phyloP scores from a whole-genome alignment of 2,113 vertebrate genomes.

The Hypocryptadius cinnamomeus region DNA sequence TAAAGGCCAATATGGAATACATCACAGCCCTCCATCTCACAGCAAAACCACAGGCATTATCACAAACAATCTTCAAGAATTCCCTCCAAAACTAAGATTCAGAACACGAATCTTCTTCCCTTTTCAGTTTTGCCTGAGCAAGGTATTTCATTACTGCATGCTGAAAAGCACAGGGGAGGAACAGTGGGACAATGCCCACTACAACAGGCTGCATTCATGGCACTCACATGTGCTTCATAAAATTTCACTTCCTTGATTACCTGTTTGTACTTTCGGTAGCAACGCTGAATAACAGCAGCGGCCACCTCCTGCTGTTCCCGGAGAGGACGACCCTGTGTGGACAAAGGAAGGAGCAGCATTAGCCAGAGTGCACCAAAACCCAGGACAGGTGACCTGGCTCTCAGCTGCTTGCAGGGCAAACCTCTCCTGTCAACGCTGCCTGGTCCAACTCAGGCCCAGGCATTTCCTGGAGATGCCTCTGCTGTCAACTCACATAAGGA shows the following conservation, averaged over 20 bases:
- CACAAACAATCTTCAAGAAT: neutral
- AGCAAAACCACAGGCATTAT: neutral
- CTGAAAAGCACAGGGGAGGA: neutral
- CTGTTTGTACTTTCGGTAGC: conserved; percentile 99
- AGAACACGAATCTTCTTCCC: neutral
- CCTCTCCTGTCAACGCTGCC: neutral
- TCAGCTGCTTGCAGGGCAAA: neutral
- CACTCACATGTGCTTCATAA: neutral
- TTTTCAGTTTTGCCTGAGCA: neutral
- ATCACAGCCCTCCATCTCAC: neutral
- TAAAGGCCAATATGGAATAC: neutral
- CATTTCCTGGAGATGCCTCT: neutral
- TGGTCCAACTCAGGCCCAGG: neutral
- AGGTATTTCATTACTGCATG: neutral
- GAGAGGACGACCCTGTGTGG: conserved; percentile 84
- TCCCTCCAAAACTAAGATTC: neutral
- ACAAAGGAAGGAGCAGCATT: neutral
- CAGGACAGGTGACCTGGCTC: neutral
- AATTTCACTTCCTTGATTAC: conserved; percentile 63
- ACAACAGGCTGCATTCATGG: neutral
- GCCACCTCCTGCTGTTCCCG: conserved; percentile 97
- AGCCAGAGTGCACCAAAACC: neutral
- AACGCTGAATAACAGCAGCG: conserved; percentile 94
- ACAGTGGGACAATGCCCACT: neutral
- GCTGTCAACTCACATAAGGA: neutral